Base-by-base conservation (phyloP, 2,113 vertebrate species). In the Alectura lathami region DNA sequence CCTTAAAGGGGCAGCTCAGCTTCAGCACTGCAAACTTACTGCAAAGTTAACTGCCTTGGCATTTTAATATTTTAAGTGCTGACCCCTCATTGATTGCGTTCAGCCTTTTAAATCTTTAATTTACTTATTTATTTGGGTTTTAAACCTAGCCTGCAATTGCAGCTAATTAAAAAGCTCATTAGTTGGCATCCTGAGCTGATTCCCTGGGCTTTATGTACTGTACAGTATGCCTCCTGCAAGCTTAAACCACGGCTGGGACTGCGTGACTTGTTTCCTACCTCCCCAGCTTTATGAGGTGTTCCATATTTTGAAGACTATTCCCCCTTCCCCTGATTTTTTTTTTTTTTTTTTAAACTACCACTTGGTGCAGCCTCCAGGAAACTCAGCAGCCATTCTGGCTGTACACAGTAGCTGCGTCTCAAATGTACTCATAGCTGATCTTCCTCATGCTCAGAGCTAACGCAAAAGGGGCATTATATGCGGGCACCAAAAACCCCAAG, bases 121-220 rank as follows among this genome's bases (percentile, higher is more conserved):
- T 96, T 90, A 93, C 93, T 88, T 66, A 88, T 92, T 97, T 97
- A 94, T 94, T 97, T 63, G 91, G 91, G 94, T 87, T 93, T 96
- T 83, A 91, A 96, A 91, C 82, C 79, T 88, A 34, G 89, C 74
- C 74, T 94, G 83, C 83, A 62, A 93, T 89, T 69, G 72, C 87
- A 91, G 89, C 87, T 96, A 92, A 95, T 97, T 97, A 96, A 96
- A 96, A 96, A 95, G 73, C 94, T 96, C 93, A 84, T 97, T 96
- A 96, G 86, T 43, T 91, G 85, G 86, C 93, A 83, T 91, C 91
- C 96, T 80, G 88, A 93, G 92, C 81, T 36, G 78, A 51, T 89
- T 95, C 93, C 85, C 89, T 76, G 68, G 64, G 73, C 86, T 95
- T 95, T 89, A 83, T 75, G 84, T 54, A 86, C 80, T 73, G 66